Conservation (phyloP, 2,888 invertebrate genomes). For the Alviniconcha strummeri region DNA sequence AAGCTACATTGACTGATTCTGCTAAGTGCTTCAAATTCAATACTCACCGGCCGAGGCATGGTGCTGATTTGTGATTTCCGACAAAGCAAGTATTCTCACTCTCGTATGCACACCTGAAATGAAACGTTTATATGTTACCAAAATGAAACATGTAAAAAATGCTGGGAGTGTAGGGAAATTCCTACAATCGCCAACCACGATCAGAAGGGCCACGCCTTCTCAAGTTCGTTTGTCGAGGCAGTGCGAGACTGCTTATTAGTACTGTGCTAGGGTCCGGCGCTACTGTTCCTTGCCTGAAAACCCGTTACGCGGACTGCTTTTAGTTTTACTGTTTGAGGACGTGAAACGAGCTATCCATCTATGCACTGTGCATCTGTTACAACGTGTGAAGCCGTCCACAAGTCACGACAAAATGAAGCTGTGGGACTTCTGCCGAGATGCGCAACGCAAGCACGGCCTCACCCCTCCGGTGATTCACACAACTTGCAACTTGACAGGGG, state of each 20-base stretch:
- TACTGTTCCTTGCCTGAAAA: too few species aligned
- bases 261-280: not conserved
- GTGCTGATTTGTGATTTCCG: conserved; percentile 18
- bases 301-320: not conserved
- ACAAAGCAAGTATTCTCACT: not conserved
- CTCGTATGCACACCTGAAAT: not conserved
- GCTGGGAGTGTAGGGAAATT: not conserved
- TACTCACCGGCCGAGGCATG: conserved; percentile 33
- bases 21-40: not conserved
- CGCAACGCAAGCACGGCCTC: conserved; percentile 3
- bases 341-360: not conserved
- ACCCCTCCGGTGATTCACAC: conserved; percentile 6
- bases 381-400: not conserved
- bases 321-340: too few species aligned
- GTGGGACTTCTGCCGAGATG: not conserved
- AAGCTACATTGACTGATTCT: not conserved
- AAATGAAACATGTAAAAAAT: not conserved
- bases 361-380: not conserved
- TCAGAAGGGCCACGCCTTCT: conserved; percentile 5
- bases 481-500: not conserved
- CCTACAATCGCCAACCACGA: not conserved
- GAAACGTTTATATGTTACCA: not conserved
- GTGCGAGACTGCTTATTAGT: not conserved
- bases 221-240: not conserved
- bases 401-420: not conserved